Evolutionary conservation across 53 echinoderm and acorn worm genomes (phyloP).

Genomic region (Crossaster papposus): DNA sequence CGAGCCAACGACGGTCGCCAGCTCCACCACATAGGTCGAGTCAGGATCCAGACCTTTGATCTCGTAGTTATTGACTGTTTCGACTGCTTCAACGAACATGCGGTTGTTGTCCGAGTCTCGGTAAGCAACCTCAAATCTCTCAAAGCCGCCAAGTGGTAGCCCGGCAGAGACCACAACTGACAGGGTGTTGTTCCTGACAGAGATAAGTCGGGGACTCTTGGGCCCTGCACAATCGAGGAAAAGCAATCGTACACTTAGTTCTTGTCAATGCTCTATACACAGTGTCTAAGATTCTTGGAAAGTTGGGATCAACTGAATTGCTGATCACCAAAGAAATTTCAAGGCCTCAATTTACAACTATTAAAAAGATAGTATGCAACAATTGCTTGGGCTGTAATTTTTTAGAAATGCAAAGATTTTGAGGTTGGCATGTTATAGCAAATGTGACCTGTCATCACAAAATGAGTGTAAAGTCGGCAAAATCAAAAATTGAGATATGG

Average conservation of each 20-base stretch:
- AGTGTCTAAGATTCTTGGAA: not conserved
- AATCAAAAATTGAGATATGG: too few relatives aligned
- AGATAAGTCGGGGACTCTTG: conserved; percentile 16
- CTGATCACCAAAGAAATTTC: too few relatives aligned
- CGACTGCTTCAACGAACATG: conserved; percentile 7
- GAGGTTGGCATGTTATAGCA: too few relatives aligned
- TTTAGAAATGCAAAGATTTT: too few relatives aligned
- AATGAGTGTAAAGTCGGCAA: too few relatives aligned
- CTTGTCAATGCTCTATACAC: not conserved
- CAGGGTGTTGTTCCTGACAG: conserved; percentile 7
- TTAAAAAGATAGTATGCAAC: too few relatives aligned
- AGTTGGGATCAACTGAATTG: too few relatives aligned
- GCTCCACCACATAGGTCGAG: conserved; percentile 58
- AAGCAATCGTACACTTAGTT: not conserved
- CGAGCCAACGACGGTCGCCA: conserved; percentile 35
- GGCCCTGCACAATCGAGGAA: conserved; percentile 2
- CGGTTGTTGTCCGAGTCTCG: conserved; percentile 29
- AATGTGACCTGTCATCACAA: too few relatives aligned
- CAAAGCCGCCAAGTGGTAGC: conserved; percentile 18
- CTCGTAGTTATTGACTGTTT: conserved; percentile 1
- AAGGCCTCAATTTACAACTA: too few relatives aligned
- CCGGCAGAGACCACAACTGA: conserved; percentile 11
- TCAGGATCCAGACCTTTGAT: conserved; percentile 53
- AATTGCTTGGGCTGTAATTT: too few relatives aligned
- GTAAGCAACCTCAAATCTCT: conserved; percentile 39